Conservation (phyloP, 2,888 invertebrate species). For the Drosophila heteroneura region DNA sequence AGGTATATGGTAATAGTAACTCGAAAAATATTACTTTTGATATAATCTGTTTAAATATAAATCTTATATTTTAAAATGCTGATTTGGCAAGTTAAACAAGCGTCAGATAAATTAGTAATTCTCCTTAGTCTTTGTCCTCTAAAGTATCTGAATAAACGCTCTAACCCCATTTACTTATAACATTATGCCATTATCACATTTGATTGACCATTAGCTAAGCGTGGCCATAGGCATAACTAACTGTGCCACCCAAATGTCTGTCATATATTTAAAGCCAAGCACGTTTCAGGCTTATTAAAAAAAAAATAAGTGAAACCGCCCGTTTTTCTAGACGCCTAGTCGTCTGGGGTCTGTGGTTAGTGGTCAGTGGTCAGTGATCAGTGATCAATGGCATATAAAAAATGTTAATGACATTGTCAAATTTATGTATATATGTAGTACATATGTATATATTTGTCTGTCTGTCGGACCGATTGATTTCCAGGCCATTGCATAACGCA, state of each 20-base stretch:
- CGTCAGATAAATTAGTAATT: neutral
- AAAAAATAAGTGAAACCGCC: conserved; percentile 59
- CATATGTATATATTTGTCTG: neutral
- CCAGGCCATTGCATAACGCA: conserved; percentile 70
- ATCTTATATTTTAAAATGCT: neutral
- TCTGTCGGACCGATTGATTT: conserved; percentile 48
- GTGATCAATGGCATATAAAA: neutral
- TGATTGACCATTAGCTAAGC: conserved; percentile 3
- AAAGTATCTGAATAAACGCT: neutral
- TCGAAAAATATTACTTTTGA: neutral
- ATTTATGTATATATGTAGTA: neutral
- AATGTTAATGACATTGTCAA: conserved; percentile 74
- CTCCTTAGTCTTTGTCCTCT: neutral
- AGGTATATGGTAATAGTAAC: neutral
- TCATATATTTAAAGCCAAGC: conserved; percentile 62
- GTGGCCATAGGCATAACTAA: conserved; percentile 4
- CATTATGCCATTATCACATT: conserved; percentile 18
- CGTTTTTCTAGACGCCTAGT: conserved; percentile 8
- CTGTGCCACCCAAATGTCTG: conserved; percentile 24
- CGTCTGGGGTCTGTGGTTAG: neutral
- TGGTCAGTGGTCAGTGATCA: conserved; percentile 9
- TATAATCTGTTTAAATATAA: neutral
- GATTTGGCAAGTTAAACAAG: neutral
- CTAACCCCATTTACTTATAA: conserved; percentile 2
- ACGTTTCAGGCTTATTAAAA: conserved; percentile 47